These are phyloP conservation scores for Alentia gelatinosa DNA, from an alignment of 2,888 invertebrate species.

Conservation along the genomic window DNA sequence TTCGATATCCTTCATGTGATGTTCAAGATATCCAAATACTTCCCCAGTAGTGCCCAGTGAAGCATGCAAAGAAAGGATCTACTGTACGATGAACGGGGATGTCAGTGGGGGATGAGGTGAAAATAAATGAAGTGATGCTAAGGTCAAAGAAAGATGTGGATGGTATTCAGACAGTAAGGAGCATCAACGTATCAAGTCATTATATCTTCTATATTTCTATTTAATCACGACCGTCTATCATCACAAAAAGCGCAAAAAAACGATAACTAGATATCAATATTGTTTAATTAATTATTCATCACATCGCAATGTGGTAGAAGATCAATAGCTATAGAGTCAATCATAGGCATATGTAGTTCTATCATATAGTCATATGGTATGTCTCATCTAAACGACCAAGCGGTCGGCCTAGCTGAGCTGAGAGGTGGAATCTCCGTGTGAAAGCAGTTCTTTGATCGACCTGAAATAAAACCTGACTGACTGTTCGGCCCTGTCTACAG, in stretches of 20 bases:
- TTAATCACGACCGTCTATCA: not conserved
- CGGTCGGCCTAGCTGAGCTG: too few relatives aligned
- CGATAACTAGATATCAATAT: not conserved
- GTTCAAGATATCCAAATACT: conserved; percentile 8
- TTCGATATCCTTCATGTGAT: too few relatives aligned
- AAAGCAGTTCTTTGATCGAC: not conserved
- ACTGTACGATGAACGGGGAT: conserved; percentile 7
- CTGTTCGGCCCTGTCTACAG: not conserved
- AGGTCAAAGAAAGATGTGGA: conserved; percentile 27
- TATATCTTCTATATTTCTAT: not conserved
- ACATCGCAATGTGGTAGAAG: not conserved
- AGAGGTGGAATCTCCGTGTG: too few relatives aligned
- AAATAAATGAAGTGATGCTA: conserved; percentile 35
- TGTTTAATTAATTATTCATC: not conserved
- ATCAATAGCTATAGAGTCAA: not conserved
- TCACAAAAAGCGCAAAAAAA: not conserved
- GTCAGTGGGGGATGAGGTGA: conserved; percentile 39
- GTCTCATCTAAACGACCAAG: not conserved
- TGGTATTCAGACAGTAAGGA: conserved; percentile 27
- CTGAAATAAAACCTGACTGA: conserved; percentile 20
- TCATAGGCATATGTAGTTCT: not conserved
- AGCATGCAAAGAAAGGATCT: conserved; percentile 38
- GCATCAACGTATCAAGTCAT: conserved; percentile 18
- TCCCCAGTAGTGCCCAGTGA: conserved; percentile 31
- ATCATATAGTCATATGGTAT: not conserved